Base-by-base conservation (phyloP, 2,888 invertebrate genomes). In the Hartigia nigra region DNA sequence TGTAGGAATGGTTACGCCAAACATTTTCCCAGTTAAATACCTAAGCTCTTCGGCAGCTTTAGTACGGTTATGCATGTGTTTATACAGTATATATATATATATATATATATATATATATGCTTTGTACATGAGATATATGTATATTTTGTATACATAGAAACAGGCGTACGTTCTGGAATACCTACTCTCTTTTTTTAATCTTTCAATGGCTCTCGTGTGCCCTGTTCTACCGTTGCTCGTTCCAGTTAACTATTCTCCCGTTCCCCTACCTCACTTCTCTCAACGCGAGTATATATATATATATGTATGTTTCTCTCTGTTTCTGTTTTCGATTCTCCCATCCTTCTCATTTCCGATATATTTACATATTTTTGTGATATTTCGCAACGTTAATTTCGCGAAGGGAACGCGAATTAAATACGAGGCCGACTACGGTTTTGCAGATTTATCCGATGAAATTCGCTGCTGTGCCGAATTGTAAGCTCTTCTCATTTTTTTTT, bases 351-450 rank as follows among this genome's bases (percentile, higher is more conserved):
- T 84, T 83, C 85, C 87, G 85, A 86, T 85, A 86, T 87, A 88
- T 89, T 89, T 88, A 88, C 87, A 90, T 88, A 89, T 89, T 89
- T 89, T 86, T 83, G 86, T 86, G 85, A 89, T 88, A 88, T 87
- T 87, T 87, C 85, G 85, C 85, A 80, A 87, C 85, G 86, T 86
- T 90, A 89, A 90, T 88, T 89, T 4, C 69, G 31, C 76, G 74
- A 70, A 37, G 35, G 55, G 81, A 84, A 84, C 83, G 85, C 86
- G 86, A 87, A 88, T 89, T 89, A 87, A 88, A 89, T 87, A 87
- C 86, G 86, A 88, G 88, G 87, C 86, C 84, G 85, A 37, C 55
- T 34, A 31, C 76, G 39, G 70, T 76, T 81, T 80, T 81, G 78
- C 69, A 36, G 77, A 84, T 84, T 83, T 83, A 84, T 83, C 86